Evolutionary conservation across 2,797 vertebrate species (phyloP).

Genomic region (Glossophaga mutica): DNA sequence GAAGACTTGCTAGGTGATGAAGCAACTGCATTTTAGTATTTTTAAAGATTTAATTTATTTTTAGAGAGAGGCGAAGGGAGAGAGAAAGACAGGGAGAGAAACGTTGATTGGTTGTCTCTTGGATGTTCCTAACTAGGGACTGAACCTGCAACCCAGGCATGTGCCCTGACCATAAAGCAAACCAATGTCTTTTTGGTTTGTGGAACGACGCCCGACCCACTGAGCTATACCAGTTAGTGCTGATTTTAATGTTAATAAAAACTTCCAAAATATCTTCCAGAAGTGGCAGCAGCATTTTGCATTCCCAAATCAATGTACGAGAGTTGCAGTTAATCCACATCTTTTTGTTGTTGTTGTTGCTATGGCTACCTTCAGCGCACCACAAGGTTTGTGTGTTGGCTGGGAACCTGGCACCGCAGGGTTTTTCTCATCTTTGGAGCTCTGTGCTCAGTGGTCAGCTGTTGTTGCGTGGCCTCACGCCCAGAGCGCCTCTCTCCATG

Average conservation of each 20-base stretch:
- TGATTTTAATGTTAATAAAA: background rate
- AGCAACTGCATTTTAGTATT: background rate
- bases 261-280: background rate
- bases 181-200: no score
- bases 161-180: no score
- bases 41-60: no score
- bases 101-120: no score
- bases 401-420: background rate
- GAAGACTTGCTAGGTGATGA: background rate
- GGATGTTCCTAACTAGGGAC: no score
- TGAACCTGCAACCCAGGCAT: no score
- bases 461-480: no score
- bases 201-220: no score
- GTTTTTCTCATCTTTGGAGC: background rate
- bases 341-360: background rate
- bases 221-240: no score
- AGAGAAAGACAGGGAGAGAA: no score
- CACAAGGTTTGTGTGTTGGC: background rate
- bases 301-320: background rate
- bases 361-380: background rate
- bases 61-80: no score
- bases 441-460: background rate
- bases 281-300: background rate
- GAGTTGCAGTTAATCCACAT: background rate
- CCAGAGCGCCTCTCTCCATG: background rate